These are phyloP conservation scores for Diadegma fenestrale DNA, from an alignment of 2,888 invertebrate genomes.

Conservation along the genomic window DNA sequence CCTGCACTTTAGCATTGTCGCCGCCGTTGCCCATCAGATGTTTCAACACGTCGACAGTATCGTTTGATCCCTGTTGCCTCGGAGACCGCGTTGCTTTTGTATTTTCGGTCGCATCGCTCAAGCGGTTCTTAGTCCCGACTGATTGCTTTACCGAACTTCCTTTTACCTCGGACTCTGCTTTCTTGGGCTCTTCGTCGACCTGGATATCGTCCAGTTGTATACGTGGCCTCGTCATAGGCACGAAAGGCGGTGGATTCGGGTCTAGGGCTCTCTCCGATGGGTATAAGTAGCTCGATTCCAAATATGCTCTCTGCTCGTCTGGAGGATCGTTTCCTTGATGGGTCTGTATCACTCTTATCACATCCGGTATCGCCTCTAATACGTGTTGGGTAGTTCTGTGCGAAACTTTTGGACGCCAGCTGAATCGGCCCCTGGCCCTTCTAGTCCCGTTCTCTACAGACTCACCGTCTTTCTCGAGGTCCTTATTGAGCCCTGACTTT, in stretches of 20 bases:
- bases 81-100: not conserved
- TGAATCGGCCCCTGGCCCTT: not conserved
- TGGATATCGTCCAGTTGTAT: not conserved
- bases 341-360: not conserved
- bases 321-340: not conserved
- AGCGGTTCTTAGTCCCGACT: not conserved
- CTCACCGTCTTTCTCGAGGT: not conserved
- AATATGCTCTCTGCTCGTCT: not conserved
- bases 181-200: not conserved
- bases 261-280: not conserved
- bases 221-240: not conserved
- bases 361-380: not conserved
- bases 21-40: not conserved
- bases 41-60: not conserved
- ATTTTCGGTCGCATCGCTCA: not conserved
- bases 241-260: not conserved
- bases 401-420: not conserved
- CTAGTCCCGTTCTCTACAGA: not conserved
- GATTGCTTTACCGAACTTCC: not conserved
- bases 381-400: not conserved
- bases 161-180: not conserved
- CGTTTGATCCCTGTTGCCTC: not conserved
- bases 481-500: not conserved
- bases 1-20: not conserved
- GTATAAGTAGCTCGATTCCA: not conserved